Percentiles rank a stretch among this genome's conserved stretches.
Evolutionary conservation across 1,140 invertebrate genomes (phyloP).

Genomic region (Dendrolimus punctatus): DNA sequence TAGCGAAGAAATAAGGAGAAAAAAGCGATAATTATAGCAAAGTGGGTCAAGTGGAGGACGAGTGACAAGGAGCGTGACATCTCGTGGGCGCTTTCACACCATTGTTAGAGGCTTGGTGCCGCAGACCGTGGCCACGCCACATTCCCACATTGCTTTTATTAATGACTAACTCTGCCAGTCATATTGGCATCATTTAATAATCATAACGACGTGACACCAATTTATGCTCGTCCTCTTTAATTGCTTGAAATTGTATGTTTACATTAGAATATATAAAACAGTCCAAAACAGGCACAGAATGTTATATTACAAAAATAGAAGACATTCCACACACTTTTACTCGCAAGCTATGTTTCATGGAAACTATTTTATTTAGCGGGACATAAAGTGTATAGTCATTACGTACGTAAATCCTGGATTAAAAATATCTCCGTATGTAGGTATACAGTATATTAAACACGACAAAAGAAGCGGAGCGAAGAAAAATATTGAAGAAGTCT

Average conservation of each 20-base stretch:
- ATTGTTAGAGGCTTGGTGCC: slow-evolving; percentile 10
- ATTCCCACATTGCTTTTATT: slow-evolving; percentile 21
- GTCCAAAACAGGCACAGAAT: too few species aligned
- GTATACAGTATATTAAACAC: too few species aligned
- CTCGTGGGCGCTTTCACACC: slow-evolving; percentile 21
- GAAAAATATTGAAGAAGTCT: too few species aligned
- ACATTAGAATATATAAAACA: too few species aligned
- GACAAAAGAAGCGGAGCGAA: too few species aligned
- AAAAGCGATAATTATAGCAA: slow-evolving; percentile 26
- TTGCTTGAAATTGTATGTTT: slow-evolving; percentile 1
- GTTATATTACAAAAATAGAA: too few species aligned
- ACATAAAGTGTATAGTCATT: too few species aligned
- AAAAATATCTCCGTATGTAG: too few species aligned
- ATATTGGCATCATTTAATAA: background rate
- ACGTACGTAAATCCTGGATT: too few species aligned
- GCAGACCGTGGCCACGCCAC: background rate
- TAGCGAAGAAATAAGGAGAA: slow-evolving; percentile 4
- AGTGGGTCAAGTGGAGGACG: slow-evolving; percentile 19
- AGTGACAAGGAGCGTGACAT: slow-evolving; percentile 16
- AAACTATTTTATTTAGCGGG: too few species aligned
- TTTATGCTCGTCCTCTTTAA: background rate
- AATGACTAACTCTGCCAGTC: background rate
- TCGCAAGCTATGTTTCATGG: too few species aligned
- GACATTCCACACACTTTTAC: too few species aligned
- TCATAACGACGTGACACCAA: slow-evolving; percentile 1